Percentiles rank a stretch among this genome's conserved stretches.
Evolutionary conservation across 2,113 vertebrate genomes (phyloP).

Genomic region (Phalacrocorax brasilianus): DNA sequence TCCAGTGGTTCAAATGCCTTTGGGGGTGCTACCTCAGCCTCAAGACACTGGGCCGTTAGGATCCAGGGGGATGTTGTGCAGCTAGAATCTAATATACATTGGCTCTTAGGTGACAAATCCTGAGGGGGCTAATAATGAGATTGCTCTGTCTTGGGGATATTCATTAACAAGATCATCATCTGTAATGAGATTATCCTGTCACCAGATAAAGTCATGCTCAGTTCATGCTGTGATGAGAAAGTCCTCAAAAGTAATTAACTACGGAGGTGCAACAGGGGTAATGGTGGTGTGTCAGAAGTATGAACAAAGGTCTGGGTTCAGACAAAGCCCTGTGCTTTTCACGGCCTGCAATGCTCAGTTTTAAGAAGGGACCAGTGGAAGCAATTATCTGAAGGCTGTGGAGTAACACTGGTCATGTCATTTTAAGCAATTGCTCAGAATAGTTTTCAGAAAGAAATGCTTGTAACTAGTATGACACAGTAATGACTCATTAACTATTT

Average conservation of each 20-base stretch:
- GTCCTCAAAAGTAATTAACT: constrained; percentile 69
- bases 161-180: constrained; percentile 73
- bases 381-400: neutral
- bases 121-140: constrained; percentile 71
- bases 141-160: constrained; percentile 70
- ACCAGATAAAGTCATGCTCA: constrained; percentile 61
- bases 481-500: neutral
- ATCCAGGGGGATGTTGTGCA: neutral
- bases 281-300: neutral
- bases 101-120: constrained; percentile 64
- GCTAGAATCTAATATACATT: constrained; percentile 30
- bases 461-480: neutral
- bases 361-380: neutral
- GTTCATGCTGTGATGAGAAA: constrained; percentile 58
- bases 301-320: neutral
- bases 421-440: neutral
- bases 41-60: neutral
- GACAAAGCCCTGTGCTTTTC: neutral
- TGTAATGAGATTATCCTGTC: constrained; percentile 69
- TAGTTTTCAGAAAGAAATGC: neutral
- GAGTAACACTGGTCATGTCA: too few relatives aligned
- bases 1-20: neutral
- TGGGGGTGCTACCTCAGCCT: neutral
- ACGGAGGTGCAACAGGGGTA: neutral
- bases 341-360: neutral